Conservation (phyloP, 64 coral and sea anemone genomes). For the Acropora yongei region DNA sequence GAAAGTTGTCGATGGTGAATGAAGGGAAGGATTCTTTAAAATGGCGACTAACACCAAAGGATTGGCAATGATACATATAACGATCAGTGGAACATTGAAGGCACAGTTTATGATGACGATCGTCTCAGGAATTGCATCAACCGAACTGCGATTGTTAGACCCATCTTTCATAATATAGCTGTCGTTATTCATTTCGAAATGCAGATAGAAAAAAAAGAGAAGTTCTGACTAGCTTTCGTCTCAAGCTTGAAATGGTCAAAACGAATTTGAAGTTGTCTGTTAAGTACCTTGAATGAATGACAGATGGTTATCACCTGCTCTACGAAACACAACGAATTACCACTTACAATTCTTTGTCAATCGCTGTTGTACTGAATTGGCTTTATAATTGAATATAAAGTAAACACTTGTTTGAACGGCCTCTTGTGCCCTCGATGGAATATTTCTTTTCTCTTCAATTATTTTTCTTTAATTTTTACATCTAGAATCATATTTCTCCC, state of each 20-base stretch:
- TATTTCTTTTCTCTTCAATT: too few relatives aligned
- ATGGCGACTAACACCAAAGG: conserved; percentile 26
- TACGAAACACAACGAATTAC: not conserved
- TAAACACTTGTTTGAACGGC: too few relatives aligned
- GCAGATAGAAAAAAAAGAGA: not conserved
- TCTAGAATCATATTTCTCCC: too few relatives aligned
- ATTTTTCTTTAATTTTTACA: too few relatives aligned
- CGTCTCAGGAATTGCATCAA: not conserved
- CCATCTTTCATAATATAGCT: not conserved
- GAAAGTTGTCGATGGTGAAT: conserved; percentile 3
- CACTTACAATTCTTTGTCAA: not conserved
- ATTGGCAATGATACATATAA: conserved; percentile 9
- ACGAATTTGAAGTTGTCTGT: not conserved
- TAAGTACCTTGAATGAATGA: not conserved
- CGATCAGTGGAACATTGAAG: not conserved
- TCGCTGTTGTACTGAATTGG: too few relatives aligned
- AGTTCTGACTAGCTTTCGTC: not conserved
- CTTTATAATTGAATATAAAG: too few relatives aligned
- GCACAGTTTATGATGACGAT: conserved; percentile 3
- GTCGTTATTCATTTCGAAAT: not conserved
- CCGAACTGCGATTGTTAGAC: not conserved
- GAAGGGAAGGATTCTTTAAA: conserved; percentile 3
- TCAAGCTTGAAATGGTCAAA: not conserved
- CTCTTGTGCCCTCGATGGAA: too few relatives aligned
- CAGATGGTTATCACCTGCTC: not conserved